Evolutionary conservation across 2,888 invertebrate genomes (phyloP), one percentile per base, ranked within the genome.

Genomic region (Drosophila affinis): DNA sequence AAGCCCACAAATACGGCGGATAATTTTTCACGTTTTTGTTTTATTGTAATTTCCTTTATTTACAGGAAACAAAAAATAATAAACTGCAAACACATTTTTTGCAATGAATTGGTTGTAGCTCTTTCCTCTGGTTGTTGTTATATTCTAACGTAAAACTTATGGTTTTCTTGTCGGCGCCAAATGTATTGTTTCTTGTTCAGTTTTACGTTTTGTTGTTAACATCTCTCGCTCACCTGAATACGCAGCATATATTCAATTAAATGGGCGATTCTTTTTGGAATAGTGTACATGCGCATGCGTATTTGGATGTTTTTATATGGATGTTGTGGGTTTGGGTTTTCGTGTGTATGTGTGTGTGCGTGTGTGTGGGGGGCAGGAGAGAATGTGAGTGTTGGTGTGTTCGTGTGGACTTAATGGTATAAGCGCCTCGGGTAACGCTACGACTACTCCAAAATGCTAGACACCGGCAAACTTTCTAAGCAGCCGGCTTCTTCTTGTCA

Each of bases 1-100:
- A n/a, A 3, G 0, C 29, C 9, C 9, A 29, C 29, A 29, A 29
- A 29, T 9, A 9, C 5, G 24, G 24, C 5, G 29, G 29, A 9
- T 9, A 18, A 18, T 34, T 9, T 12, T 9, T n/a, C n/a, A 1
- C 21, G 14, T n/a, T 56, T 75, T 78, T 57, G 9, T 51, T 62
- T 44, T 75, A 83, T 86, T 84, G 85, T 80, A 88, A 86, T 84
- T 84, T 79, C 87, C 87, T 86, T 83, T 86, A 86, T 88, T 81
- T 81, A 87, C 88, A 86, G 87, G 89, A 89, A 88, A 86, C 77
- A 86, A 81, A 89, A 89, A 75, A 71, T 78, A 75, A 78, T 77
- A 72, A 79, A 71, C 72, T 89, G 77, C 89, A 79, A 80, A 78
- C 76, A 51, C 67, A 71, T 76, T 70, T 39, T 79, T 81, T 79